Evolutionary conservation across 2,113 vertebrate genomes (phyloP).

Genomic region (Brachionichthys hirsutus): DNA sequence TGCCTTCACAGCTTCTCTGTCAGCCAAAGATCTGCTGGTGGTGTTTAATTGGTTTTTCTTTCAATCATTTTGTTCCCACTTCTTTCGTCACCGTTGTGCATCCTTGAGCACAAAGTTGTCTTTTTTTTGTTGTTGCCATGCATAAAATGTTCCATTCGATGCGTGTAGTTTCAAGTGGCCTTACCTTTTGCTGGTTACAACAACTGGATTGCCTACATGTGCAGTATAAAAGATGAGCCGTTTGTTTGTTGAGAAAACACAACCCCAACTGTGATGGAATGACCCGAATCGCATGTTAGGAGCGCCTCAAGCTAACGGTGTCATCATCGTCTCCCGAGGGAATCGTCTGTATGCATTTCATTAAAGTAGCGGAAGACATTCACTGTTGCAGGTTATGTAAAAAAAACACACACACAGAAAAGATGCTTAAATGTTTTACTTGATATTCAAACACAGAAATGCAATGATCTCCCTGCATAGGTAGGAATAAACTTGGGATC

Average conservation of each 20-base stretch:
- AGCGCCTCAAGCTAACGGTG: conserved; percentile 53
- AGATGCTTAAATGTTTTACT: conserved; percentile 51
- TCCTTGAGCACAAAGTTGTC: neutral
- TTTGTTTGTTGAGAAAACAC: conserved; percentile 44
- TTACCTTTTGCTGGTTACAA: conserved; percentile 61
- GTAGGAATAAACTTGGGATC: conserved; percentile 31
- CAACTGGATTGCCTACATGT: conserved; percentile 55
- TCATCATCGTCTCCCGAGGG: conserved; percentile 2
- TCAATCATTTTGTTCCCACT: conserved; percentile 10
- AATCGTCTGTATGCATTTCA: conserved; percentile 33
- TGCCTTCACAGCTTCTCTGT: conserved; percentile 69
- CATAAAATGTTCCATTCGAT: conserved; percentile 36
- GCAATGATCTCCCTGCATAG: conserved; percentile 39
- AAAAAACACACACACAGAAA: conserved; percentile 6
- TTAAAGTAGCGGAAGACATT: conserved; percentile 52
- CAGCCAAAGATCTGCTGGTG: conserved; percentile 62
- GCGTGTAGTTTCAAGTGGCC: conserved; percentile 75
- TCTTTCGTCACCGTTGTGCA: conserved; percentile 16
- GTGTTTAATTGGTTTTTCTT: no score
- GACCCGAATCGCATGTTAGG: conserved; percentile 56
- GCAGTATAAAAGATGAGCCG: conserved; percentile 36
- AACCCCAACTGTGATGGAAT: conserved; percentile 57
- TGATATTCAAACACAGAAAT: conserved; percentile 44
- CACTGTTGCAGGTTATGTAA: conserved; percentile 59
- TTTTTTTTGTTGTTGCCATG: conserved; percentile 3